phyloP scores from a whole-genome alignment of 2,113 vertebrate genomes.

The Acanthochromis polyacanthus region DNA sequence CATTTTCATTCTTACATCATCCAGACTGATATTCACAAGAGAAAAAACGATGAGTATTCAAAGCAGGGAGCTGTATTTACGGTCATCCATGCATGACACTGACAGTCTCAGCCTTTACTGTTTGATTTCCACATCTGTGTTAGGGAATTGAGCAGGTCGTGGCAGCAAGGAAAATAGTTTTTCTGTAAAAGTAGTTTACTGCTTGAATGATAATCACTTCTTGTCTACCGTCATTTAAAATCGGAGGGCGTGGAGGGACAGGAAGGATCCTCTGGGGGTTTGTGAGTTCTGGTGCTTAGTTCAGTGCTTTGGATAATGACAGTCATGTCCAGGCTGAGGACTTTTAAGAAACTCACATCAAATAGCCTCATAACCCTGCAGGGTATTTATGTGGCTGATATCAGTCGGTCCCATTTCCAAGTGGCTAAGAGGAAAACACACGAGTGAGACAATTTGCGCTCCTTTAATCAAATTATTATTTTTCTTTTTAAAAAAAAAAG shows the following conservation, averaged over 20 bases:
- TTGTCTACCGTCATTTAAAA: slow-evolving; percentile 59
- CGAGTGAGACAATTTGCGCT: slow-evolving; percentile 39
- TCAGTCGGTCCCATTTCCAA: slow-evolving; percentile 15
- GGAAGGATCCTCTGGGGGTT: slow-evolving; percentile 10
- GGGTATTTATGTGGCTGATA: slow-evolving; percentile 17
- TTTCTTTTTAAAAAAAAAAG: slow-evolving; percentile 10
- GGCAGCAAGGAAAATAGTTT: slow-evolving; percentile 48
- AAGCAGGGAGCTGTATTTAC: slow-evolving; percentile 31
- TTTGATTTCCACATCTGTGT: slow-evolving; percentile 40
- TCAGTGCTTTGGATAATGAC: slow-evolving; percentile 23
- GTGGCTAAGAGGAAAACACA: slow-evolving; percentile 21
- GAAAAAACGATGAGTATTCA: neutral
- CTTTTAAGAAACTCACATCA: slow-evolving; percentile 19
- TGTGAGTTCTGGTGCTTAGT: slow-evolving; percentile 8
- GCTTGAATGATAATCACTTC: slow-evolving; percentile 61
- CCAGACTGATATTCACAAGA: slow-evolving; percentile 4
- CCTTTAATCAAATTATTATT: neutral
- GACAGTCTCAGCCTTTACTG: neutral
- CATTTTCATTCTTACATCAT: neutral
- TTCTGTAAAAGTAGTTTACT: slow-evolving; percentile 63
- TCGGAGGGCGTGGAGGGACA: slow-evolving; percentile 18
- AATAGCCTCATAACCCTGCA: neutral
- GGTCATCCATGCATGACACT: slow-evolving; percentile 19
- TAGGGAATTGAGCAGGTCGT: slow-evolving; percentile 20
- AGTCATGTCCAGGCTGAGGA: neutral